phyloP scores from a whole-genome alignment of 1,140 invertebrate species.

The Asobara japonica region DNA sequence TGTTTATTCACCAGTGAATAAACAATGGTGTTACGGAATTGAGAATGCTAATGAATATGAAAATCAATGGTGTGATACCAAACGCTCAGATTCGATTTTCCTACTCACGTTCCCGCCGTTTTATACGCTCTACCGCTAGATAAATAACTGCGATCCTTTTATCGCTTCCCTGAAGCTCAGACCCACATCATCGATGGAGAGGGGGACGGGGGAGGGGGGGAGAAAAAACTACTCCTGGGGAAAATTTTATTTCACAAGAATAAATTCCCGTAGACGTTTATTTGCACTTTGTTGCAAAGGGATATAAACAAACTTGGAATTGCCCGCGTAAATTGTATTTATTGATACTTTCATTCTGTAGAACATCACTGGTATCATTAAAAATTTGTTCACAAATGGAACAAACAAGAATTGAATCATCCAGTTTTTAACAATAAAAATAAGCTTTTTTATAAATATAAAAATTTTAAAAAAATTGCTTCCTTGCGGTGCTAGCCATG shows the following conservation, averaged over 20 bases:
- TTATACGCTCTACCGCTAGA: conserved; percentile 60
- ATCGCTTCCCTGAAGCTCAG: conserved; percentile 4
- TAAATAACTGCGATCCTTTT: conserved; percentile 48
- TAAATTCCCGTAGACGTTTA: neutral
- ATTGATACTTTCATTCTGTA: no score
- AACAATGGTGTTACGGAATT: conserved; percentile 47
- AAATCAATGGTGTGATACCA: conserved; percentile 2
- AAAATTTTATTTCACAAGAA: neutral
- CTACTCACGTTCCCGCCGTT: conserved; percentile 61
- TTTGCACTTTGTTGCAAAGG: neutral
- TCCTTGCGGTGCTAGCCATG: no score
- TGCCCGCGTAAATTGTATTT: no score
- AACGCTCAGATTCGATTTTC: conserved; percentile 53
- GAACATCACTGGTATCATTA: no score
- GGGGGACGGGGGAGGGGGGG: no score
- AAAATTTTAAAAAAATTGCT: no score
- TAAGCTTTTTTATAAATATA: no score
- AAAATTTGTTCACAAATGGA: no score
- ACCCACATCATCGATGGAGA: neutral
- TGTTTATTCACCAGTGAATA: conserved; percentile 33
- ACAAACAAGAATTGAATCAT: no score
- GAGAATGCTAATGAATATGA: conserved; percentile 26
- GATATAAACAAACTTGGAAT: no score
- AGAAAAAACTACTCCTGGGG: neutral
- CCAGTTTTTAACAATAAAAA: no score